These are phyloP conservation scores for Cecidostiba fungosa DNA, from an alignment of 2,888 invertebrate genomes.

Conservation along the genomic window DNA sequence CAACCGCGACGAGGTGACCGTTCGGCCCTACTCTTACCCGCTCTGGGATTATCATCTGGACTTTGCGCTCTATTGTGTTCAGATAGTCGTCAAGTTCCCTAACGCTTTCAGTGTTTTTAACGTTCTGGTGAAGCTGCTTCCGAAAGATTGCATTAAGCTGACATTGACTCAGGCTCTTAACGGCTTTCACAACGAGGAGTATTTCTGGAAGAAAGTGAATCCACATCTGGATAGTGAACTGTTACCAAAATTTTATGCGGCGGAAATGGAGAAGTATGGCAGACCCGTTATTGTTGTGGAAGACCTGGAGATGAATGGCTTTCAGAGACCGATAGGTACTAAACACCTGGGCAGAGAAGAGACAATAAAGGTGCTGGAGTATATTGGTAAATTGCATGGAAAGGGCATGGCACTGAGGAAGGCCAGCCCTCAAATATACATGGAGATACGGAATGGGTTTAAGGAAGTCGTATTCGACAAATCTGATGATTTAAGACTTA, in stretches of 20 bases:
- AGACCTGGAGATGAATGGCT: constrained; percentile 71
- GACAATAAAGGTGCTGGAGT: constrained; percentile 68
- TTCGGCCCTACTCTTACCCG: too few relatives aligned
- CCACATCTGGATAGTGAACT: constrained; percentile 65
- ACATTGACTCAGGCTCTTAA: constrained; percentile 62
- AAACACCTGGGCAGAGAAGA: constrained; percentile 70
- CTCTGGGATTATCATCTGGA: too few relatives aligned
- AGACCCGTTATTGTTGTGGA: constrained; percentile 74
- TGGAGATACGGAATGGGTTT: constrained; percentile 70
- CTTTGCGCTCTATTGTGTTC: too few relatives aligned
- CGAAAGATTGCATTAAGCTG: constrained; percentile 22
- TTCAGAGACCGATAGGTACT: constrained; percentile 52
- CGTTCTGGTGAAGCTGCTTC: constrained; percentile 70
- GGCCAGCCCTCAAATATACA: constrained; percentile 68
- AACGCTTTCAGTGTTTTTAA: neutral
- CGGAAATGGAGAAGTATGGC: constrained; percentile 74
- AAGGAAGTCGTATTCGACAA: constrained; percentile 60
- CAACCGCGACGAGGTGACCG: too few relatives aligned
- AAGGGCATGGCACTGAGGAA: constrained; percentile 69
- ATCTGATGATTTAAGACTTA: neutral
- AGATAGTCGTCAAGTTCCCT: too few relatives aligned
- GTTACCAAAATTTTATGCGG: constrained; percentile 72
- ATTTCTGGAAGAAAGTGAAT: constrained; percentile 73
- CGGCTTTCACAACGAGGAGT: constrained; percentile 74
- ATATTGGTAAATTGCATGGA: constrained; percentile 72